phyloP scores from a whole-genome alignment of 2,113 vertebrate genomes.

The Syrrhaptes paradoxus region DNA sequence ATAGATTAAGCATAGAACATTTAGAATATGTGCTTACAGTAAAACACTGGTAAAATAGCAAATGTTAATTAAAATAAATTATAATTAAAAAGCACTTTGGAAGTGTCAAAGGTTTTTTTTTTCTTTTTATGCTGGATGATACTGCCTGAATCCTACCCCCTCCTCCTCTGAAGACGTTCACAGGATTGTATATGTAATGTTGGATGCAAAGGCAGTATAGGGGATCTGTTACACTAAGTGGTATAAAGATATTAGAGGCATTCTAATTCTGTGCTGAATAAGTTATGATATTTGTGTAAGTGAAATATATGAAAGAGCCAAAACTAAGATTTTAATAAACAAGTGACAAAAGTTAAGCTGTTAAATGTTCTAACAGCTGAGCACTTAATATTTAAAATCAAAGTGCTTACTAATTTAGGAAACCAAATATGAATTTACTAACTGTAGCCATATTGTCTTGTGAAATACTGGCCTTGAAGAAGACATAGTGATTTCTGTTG shows the following conservation, averaged over 20 bases:
- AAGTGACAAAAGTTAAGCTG: background rate
- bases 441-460: background rate
- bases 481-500: background rate
- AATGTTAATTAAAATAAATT: constrained; percentile 46
- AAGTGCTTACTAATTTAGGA: background rate
- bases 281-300: background rate
- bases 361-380: constrained; percentile 7
- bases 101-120: background rate
- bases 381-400: background rate
- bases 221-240: background rate
- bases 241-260: background rate
- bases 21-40: constrained; percentile 32
- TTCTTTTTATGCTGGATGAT: background rate
- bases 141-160: background rate
- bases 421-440: background rate
- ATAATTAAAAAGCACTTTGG: constrained; percentile 6
- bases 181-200: background rate
- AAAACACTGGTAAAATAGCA: constrained; percentile 21
- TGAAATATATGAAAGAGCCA: background rate
- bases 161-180: background rate
- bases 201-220: background rate
- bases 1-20: background rate
- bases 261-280: constrained; percentile 9
- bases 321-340: constrained; percentile 19
- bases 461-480: background rate